Percentiles rank a stretch among this genome's conserved stretches.
These are phyloP conservation scores for Fregetta grallaria DNA, from an alignment of 2,113 vertebrate genomes.

Conservation along the genomic window DNA sequence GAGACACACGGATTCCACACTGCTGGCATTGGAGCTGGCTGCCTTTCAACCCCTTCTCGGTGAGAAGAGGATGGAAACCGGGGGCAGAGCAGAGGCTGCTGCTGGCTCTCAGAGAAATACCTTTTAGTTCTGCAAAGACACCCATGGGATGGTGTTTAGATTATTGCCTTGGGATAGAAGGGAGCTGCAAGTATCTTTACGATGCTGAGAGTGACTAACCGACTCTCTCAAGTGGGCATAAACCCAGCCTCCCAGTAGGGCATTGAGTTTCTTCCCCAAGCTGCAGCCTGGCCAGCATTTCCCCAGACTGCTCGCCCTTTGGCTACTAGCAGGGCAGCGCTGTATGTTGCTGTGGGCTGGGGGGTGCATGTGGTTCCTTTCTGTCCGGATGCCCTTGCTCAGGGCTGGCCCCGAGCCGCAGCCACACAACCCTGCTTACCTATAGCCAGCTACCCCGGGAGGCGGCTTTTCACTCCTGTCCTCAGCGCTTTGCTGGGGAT, in stretches of 20 bases:
- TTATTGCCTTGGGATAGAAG: not conserved
- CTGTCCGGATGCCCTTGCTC: accelerated
- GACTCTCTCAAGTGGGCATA: accelerated
- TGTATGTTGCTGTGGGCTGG: accelerated
- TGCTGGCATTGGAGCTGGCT: not conserved
- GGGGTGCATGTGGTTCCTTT: not conserved
- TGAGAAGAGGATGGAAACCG: not conserved
- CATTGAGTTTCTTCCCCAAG: not conserved
- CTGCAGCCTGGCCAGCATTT: not conserved
- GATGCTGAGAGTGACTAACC: not conserved
- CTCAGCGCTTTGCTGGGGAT: not conserved
- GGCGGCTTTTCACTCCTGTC: not conserved
- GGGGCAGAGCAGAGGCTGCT: not conserved
- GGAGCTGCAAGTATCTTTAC: not conserved
- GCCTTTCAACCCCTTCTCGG: not conserved
- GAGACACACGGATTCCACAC: accelerated
- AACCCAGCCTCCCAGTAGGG: not conserved
- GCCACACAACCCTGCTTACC: accelerated
- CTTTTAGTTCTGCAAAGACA: not conserved
- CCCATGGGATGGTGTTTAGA: not conserved
- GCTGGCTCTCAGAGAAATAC: not conserved
- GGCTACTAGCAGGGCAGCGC: not conserved
- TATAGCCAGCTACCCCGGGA: not conserved
- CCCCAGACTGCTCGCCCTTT: accelerated
- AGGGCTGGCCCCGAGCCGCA: not conserved